Percentiles rank a stretch among this genome's conserved stretches.
phyloP scores from a whole-genome alignment of 2,113 vertebrate species.

The Neotragus moschatus region DNA sequence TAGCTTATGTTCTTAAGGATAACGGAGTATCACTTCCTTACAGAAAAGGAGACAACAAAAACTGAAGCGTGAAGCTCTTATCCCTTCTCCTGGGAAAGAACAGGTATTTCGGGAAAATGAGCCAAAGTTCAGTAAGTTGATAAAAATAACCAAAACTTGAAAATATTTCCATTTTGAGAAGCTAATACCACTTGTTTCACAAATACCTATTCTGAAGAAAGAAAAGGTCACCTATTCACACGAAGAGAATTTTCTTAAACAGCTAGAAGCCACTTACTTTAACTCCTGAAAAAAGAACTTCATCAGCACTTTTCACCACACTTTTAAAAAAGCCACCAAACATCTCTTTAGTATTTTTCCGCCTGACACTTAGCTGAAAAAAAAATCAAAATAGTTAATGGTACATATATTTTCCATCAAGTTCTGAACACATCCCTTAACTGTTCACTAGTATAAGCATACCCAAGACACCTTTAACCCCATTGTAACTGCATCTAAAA shows the following conservation, averaged over 20 bases:
- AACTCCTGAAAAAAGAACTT: constrained; percentile 94
- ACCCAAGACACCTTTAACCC: neutral
- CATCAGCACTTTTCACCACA: constrained; percentile 95
- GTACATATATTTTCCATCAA: neutral
- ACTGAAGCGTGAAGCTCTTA: neutral
- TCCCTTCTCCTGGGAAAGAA: neutral
- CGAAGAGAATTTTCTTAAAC: neutral
- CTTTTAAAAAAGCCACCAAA: constrained; percentile 97
- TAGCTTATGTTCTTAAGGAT: neutral
- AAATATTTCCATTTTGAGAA: neutral
- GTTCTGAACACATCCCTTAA: neutral
- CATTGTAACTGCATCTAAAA: neutral
- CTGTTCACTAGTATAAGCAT: neutral
- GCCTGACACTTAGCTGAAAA: constrained; percentile 90
- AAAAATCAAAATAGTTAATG: neutral
- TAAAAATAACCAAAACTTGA: neutral
- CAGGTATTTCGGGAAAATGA: neutral
- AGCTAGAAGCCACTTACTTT: constrained; percentile 83
- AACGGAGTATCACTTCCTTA: neutral
- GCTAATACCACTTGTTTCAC: neutral
- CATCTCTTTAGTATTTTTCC: constrained; percentile 98
- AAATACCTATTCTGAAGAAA: neutral
- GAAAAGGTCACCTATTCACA: neutral
- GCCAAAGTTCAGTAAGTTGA: neutral
- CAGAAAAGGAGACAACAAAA: neutral